Conservation (phyloP, 2,888 invertebrate genomes). For the Diarsia brunnea region DNA sequence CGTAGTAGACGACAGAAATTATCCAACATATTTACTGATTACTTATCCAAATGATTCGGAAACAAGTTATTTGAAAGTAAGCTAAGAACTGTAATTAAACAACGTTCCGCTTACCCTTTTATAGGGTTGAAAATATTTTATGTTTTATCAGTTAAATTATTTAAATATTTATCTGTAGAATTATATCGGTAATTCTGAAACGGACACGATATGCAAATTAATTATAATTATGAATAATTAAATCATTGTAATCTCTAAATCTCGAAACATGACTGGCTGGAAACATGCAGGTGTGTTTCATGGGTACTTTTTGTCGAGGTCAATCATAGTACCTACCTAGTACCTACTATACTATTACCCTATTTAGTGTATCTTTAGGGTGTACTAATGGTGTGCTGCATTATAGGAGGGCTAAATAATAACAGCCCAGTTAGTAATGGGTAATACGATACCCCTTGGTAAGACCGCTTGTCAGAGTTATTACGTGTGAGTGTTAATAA, state of each 20-base stretch:
- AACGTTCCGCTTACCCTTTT: neutral
- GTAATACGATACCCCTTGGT: too few species aligned
- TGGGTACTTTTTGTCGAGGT: conserved; percentile 3
- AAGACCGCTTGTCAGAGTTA: too few species aligned
- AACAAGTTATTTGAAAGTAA: neutral
- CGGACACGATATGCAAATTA: conserved; percentile 58
- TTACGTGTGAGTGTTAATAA: conserved; percentile 47
- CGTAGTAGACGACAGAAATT: conserved; percentile 72
- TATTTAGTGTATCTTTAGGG: too few species aligned
- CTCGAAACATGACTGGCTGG: conserved; percentile 12
- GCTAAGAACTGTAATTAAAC: neutral
- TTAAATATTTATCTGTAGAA: conserved; percentile 48
- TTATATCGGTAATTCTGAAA: conserved; percentile 12
- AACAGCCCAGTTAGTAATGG: too few species aligned
- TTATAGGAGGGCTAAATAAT: too few species aligned
- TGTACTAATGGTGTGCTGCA: too few species aligned
- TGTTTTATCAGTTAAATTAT: conserved; percentile 16
- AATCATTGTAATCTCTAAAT: conserved; percentile 43
- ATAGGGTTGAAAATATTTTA: neutral
- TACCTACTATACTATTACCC: too few species aligned
- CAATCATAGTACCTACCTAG: neutral
- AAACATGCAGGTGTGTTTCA: conserved; percentile 25
- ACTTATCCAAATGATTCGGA: neutral
- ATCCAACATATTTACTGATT: conserved; percentile 68
- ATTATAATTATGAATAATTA: conserved; percentile 47